phyloP scores from a whole-genome alignment of 1,140 invertebrate genomes.

The Cherax quadricarinatus region DNA sequence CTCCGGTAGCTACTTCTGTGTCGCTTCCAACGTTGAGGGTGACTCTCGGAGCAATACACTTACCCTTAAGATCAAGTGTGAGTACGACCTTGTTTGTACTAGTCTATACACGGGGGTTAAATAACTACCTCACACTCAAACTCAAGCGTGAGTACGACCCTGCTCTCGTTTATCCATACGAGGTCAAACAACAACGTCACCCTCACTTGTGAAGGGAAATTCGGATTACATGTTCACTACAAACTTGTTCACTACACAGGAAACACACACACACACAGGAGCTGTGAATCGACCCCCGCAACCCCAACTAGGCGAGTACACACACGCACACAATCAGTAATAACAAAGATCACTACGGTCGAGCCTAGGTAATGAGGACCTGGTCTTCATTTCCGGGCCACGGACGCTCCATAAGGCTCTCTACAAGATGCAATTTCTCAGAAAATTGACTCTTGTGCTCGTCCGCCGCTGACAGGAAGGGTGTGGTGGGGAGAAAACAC shows the following conservation, averaged over 20 bases:
- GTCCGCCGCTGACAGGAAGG: background rate
- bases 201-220: no score
- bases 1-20: conserved; percentile 84
- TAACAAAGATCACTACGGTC: background rate
- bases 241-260: no score
- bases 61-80: conserved; percentile 85
- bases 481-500: background rate
- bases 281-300: background rate
- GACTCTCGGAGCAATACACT: conserved; percentile 78
- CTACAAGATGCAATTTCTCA: background rate
- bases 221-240: no score
- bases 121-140: no score
- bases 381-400: background rate
- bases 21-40: conserved; percentile 80
- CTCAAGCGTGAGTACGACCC: no score
- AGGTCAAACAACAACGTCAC: no score
- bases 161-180: background rate
- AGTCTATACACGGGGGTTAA: no score
- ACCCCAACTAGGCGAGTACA: no score
- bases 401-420: background rate
- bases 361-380: background rate
- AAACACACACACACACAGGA: background rate
- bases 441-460: background rate
- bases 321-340: background rate
- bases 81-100: conserved; percentile 34